Base-by-base conservation (phyloP, 2,113 vertebrate genomes). In the Lasiurus cinereus region DNA sequence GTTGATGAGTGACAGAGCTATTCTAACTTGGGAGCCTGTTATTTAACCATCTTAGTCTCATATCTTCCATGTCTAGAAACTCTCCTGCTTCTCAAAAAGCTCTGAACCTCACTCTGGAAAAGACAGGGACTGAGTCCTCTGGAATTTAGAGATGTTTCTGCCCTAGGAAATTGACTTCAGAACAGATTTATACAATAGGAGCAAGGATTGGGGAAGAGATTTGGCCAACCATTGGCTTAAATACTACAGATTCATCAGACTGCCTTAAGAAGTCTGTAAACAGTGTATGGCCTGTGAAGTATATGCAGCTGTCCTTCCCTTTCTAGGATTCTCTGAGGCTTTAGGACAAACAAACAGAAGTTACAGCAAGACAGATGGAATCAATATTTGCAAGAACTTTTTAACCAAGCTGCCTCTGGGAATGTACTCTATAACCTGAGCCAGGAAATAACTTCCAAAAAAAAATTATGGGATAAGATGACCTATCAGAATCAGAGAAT, bases 321-420 rank as follows among this genome's bases (percentile, higher is more conserved):
- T n/a, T 19, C 54, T 31, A 64, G 8, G 54, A 1, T 52, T 64
- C 11, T 8, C n/a, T 36, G 62, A 66, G 36, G 50, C 56, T 59
- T 80, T 64, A 88, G 66, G 87, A 70, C 19, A 83, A 83, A 70
- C 21, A 79, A 33, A 74, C 18, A 62, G 73, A 90, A 83, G 33
- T 70, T 64, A 59, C 4, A 76, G 52, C n/a, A 79, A 79, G 78
- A 77, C 8, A 76, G 56, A 52, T 50, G 21, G 11, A 82, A 85
- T 72, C 4, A 66, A 91, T 93, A 80, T 66, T 16, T 84, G 18
- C 77, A 92, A 83, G 33, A 88, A 73, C 16, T 76, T 76, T 76
- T 56, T 84, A 69, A 74, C 12, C 0, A 6, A 80, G 8, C 13
- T 24, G 50, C 21, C 64, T 88, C 33, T 31, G 70, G 27, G 31